Conservation (phyloP, 2,113 vertebrate species). For the Condylura cristata region DNA sequence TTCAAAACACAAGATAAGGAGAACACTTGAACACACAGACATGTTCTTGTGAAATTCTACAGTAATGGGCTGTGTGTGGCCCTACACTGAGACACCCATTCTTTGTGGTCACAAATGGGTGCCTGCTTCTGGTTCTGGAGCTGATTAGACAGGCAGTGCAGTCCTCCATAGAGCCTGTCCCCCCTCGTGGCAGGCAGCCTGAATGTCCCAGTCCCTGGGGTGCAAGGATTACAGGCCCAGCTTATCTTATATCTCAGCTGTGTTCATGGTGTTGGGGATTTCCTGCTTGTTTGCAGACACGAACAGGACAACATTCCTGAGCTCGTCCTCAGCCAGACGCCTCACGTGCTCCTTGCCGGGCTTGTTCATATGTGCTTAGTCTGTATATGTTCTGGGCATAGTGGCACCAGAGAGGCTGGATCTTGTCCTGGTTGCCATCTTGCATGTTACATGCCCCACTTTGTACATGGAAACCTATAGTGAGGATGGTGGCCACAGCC, state of each 20-base stretch:
- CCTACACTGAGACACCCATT: slow-evolving; percentile 58
- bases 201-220: slow-evolving; percentile 97
- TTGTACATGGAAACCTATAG: slow-evolving; percentile 99
- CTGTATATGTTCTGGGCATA: slow-evolving; percentile 99
- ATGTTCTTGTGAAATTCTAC: slow-evolving; percentile 76
- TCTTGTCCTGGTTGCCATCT: slow-evolving; percentile 99
- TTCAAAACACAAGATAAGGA: slow-evolving; percentile 81
- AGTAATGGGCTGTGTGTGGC: slow-evolving; percentile 55
- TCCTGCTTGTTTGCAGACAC: slow-evolving; percentile 99
- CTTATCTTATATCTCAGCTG: slow-evolving; percentile 97
- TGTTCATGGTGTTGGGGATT: slow-evolving; percentile 97
- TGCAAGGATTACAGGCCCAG: slow-evolving; percentile 93
- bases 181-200: slow-evolving; percentile 98
- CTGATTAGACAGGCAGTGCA: slow-evolving; percentile 97
- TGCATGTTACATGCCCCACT: slow-evolving; percentile 99
- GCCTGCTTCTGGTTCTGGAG: slow-evolving; percentile 94
- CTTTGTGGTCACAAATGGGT: slow-evolving; percentile 72
- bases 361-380: slow-evolving; percentile 93
- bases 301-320: slow-evolving; percentile 94
- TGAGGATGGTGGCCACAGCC: slow-evolving; percentile 98
- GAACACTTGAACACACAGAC: slow-evolving; percentile 82
- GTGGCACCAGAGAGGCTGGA: slow-evolving; percentile 97
- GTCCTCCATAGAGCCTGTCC: slow-evolving; percentile 98
- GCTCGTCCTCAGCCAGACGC: slow-evolving; percentile 97
- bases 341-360: slow-evolving; percentile 95